Evolutionary conservation across 37 sponge, comb jelly and placozoan species (phyloP).

Genomic region (Agelas oroides): DNA sequence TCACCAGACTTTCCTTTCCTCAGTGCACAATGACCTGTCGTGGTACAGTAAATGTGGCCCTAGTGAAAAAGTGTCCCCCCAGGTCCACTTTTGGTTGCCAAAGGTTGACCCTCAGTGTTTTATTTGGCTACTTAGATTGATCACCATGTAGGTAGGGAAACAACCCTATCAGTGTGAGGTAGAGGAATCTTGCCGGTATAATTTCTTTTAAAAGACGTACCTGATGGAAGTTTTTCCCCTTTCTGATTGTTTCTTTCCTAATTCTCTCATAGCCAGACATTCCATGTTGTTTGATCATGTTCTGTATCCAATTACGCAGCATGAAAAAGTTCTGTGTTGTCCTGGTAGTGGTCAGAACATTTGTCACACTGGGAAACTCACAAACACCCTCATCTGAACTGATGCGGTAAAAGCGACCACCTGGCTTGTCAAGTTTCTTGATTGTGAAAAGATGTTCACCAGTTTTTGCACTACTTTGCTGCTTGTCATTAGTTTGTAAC

Average conservation of each 20-base stretch:
- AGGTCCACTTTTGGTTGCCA: too few relatives aligned
- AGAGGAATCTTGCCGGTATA: too few relatives aligned
- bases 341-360: conserved; percentile 41
- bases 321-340: background rate
- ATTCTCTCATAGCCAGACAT: conserved; percentile 3
- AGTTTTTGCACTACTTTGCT: too few relatives aligned
- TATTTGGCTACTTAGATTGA: too few relatives aligned
- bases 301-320: conserved; percentile 48
- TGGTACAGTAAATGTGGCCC: too few relatives aligned
- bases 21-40: too few relatives aligned
- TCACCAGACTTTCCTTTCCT: too few relatives aligned
- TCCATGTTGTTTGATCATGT: conserved; percentile 37
- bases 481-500: background rate
- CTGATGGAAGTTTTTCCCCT: conserved; percentile 51
- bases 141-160: too few relatives aligned
- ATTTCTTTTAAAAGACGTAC: too few relatives aligned
- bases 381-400: background rate
- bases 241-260: background rate
- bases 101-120: too few relatives aligned
- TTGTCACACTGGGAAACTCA: conserved; percentile 69
- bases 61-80: too few relatives aligned
- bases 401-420: conserved; percentile 29
- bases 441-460: background rate
- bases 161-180: too few relatives aligned
- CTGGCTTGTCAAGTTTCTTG: conserved; percentile 1